Percentiles rank a stretch among this genome's conserved stretches.
phyloP scores from a whole-genome alignment of 2,113 vertebrate species.

The Rattus norvegicus region DNA sequence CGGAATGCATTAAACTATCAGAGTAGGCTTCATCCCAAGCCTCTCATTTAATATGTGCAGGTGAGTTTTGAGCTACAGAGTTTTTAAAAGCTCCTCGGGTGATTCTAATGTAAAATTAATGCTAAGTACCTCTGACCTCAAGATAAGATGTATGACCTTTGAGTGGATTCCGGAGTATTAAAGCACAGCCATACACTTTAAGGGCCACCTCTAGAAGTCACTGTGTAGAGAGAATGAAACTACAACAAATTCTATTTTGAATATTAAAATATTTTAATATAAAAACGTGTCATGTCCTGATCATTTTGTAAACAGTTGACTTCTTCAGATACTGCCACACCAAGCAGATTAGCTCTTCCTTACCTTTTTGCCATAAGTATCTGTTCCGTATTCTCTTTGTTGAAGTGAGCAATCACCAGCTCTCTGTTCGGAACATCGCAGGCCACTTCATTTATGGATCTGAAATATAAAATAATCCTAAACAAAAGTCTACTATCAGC shows the following conservation, averaged over 20 bases:
- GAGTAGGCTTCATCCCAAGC: background rate
- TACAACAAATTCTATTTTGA: slow-evolving; percentile 5
- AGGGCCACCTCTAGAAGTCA: background rate
- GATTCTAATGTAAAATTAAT: slow-evolving; percentile 48
- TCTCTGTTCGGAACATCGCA: background rate
- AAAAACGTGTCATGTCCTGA: background rate
- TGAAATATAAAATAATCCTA: background rate
- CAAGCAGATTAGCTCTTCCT: background rate
- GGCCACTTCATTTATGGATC: background rate
- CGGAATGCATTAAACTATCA: background rate
- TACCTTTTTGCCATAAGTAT: background rate
- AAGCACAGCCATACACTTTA: background rate
- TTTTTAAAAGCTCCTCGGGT: slow-evolving; percentile 30
- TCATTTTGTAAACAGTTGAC: background rate
- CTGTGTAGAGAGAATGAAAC: background rate
- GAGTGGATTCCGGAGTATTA: background rate
- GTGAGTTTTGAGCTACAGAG: background rate
- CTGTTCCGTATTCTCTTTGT: background rate
- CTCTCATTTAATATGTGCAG: slow-evolving; percentile 45
- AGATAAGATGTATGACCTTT: slow-evolving; percentile 26
- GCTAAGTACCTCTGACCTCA: slow-evolving; percentile 40
- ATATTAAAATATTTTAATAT: slow-evolving; percentile 1
- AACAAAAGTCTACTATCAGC: background rate
- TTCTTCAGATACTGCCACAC: background rate
- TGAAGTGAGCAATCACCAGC: background rate